Evolutionary conservation across 2,113 vertebrate genomes (phyloP).

Genomic region (Alexandromys fortis): DNA sequence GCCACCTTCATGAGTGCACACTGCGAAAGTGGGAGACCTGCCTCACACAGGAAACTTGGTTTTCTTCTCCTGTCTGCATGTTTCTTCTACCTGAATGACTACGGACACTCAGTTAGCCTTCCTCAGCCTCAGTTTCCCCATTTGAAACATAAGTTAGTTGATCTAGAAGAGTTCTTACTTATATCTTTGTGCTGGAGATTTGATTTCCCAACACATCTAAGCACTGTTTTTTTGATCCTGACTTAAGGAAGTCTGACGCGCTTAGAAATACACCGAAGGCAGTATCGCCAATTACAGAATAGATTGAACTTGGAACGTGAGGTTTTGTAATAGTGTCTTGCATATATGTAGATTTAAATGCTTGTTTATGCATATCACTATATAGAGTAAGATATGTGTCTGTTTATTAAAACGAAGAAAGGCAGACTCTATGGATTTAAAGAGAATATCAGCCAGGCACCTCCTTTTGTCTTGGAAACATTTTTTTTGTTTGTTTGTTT

Average conservation of each 20-base stretch:
- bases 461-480: conserved; percentile 49
- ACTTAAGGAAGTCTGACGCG: conserved; percentile 46
- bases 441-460: conserved; percentile 29
- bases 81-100: background rate
- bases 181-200: conserved; percentile 7
- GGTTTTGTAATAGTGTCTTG: background rate
- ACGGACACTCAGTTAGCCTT: background rate
- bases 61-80: background rate
- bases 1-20: rapidly evolving
- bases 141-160: background rate
- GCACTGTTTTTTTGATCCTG: background rate
- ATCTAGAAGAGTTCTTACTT: background rate
- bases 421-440: conserved; percentile 15
- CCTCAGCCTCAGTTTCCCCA: background rate
- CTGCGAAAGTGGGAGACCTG: background rate
- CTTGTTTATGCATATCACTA: background rate
- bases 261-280: conserved; percentile 21
- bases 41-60: background rate
- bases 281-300: background rate
- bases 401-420: conserved; percentile 62
- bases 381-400: background rate
- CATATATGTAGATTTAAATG: background rate
- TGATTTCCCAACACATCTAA: background rate
- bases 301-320: conserved; percentile 5
- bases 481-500: conserved; percentile 31